A percentile compares a stretch with the other conserved stretches of the same genome.
Conservation (phyloP, 2,797 vertebrate species). For the Danio kyathit region DNA sequence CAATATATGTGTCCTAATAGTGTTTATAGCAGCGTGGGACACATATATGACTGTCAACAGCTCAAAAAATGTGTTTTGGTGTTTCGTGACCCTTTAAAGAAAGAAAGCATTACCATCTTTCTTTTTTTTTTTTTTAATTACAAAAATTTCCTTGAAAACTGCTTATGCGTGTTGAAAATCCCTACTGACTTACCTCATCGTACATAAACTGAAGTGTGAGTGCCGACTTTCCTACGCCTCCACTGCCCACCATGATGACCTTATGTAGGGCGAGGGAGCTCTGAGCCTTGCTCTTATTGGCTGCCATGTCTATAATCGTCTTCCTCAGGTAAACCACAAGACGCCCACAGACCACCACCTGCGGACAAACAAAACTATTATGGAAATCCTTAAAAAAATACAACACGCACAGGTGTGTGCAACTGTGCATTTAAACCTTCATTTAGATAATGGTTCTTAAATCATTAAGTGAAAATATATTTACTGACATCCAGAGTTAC, state of each 20-base stretch:
- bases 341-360: constrained; percentile 69
- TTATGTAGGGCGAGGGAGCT: constrained; percentile 96
- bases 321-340: constrained; percentile 51
- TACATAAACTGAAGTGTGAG: constrained; percentile 99
- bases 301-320: constrained; percentile 82
- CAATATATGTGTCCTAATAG: no score
- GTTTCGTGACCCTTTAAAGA: no score
- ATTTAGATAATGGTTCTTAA: neutral
- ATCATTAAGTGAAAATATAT: neutral
- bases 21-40: no score
- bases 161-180: neutral
- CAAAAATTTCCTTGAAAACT: no score
- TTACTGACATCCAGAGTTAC: neutral
- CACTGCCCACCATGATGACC: constrained; percentile 99
- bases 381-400: neutral
- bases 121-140: no score
- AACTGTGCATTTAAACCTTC: neutral
- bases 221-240: constrained; percentile 97
- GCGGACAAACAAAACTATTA: constrained; percentile 48
- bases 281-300: constrained; percentile 95
- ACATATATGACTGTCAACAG: no score
- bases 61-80: no score
- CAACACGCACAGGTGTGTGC: neutral
- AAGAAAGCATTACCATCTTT: no score
- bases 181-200: constrained; percentile 87